A percentile compares a stretch with the other conserved stretches of the same genome.
Conservation (phyloP, 2,113 vertebrate species). For the Sebastes fasciatus region DNA sequence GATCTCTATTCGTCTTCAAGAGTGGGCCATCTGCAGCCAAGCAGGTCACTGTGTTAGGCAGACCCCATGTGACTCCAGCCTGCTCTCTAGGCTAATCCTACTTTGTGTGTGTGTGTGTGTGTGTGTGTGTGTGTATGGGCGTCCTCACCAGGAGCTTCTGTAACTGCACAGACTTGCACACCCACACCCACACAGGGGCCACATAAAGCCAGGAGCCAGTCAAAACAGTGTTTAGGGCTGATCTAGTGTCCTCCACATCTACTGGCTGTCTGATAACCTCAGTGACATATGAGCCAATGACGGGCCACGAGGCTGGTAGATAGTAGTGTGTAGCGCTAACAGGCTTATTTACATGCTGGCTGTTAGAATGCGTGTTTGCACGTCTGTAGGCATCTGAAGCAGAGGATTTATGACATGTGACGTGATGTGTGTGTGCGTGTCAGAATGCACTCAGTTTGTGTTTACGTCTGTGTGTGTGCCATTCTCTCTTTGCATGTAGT, state of each 20-base stretch:
- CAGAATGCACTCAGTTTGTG: neutral
- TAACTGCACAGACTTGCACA: constrained; percentile 36
- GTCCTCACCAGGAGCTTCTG: constrained; percentile 28
- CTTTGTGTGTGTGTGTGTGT: constrained; percentile 33
- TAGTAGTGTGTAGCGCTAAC: neutral
- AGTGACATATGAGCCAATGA: constrained; percentile 19
- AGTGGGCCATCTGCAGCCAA: constrained; percentile 68
- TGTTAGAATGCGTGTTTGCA: neutral
- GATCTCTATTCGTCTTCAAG: constrained; percentile 50
- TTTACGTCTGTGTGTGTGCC: constrained; percentile 10
- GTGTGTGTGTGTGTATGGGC: constrained; percentile 3
- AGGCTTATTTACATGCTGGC: constrained; percentile 3
- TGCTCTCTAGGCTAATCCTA: constrained; percentile 72
- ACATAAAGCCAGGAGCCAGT: constrained; percentile 61
- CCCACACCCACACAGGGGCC: constrained; percentile 34
- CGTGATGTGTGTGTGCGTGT: neutral
- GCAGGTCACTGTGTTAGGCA: constrained; percentile 75
- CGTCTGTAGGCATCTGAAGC: neutral
- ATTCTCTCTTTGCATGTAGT: constrained; percentile 22
- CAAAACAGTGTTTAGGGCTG: constrained; percentile 57
- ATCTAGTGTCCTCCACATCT: constrained; percentile 6
- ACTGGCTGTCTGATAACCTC: constrained; percentile 23
- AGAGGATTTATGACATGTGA: neutral
- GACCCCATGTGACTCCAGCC: constrained; percentile 66
- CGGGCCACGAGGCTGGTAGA: neutral